phyloP scores from a whole-genome alignment of 2,888 invertebrate genomes.

The Charanyca ferruginea region DNA sequence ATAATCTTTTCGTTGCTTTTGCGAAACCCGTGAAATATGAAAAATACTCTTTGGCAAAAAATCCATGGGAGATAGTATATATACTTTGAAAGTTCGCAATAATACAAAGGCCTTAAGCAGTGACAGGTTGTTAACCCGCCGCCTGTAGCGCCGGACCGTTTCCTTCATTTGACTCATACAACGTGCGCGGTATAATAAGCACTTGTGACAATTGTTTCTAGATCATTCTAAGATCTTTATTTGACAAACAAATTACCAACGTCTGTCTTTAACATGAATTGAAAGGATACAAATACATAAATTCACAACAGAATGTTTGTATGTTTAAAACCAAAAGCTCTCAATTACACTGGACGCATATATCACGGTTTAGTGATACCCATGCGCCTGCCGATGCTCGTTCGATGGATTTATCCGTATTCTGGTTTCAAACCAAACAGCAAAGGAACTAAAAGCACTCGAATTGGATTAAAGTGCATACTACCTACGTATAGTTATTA shows the following conservation, averaged over 20 bases:
- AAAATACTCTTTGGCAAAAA: not conserved
- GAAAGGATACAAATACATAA: not conserved
- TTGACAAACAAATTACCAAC: slow-evolving; percentile 9
- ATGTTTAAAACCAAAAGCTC: slow-evolving; percentile 7
- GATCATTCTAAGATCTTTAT: slow-evolving; percentile 49
- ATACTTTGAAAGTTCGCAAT: slow-evolving; percentile 42
- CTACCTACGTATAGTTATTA: not conserved
- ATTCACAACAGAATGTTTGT: no score
- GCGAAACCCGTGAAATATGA: slow-evolving; percentile 13
- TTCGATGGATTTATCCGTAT: not conserved
- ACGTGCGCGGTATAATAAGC: slow-evolving; percentile 61
- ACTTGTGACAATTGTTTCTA: slow-evolving; percentile 58
- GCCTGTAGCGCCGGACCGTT: slow-evolving; percentile 54
- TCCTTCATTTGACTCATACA: slow-evolving; percentile 59
- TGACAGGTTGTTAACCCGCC: slow-evolving; percentile 53
- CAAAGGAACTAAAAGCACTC: slow-evolving; percentile 2
- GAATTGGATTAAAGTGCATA: slow-evolving; percentile 18
- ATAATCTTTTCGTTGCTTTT: slow-evolving; percentile 9
- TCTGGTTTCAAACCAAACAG: slow-evolving; percentile 3
- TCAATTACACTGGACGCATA: slow-evolving; percentile 2
- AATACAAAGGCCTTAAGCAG: slow-evolving; percentile 41
- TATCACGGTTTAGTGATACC: slow-evolving; percentile 4
- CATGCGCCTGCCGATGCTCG: not conserved
- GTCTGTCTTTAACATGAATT: not conserved
- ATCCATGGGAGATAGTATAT: not conserved